Evolutionary conservation across 2,888 invertebrate genomes (phyloP), one percentile per base, ranked within the genome.

Genomic region (Siphlonurus alternatus): DNA sequence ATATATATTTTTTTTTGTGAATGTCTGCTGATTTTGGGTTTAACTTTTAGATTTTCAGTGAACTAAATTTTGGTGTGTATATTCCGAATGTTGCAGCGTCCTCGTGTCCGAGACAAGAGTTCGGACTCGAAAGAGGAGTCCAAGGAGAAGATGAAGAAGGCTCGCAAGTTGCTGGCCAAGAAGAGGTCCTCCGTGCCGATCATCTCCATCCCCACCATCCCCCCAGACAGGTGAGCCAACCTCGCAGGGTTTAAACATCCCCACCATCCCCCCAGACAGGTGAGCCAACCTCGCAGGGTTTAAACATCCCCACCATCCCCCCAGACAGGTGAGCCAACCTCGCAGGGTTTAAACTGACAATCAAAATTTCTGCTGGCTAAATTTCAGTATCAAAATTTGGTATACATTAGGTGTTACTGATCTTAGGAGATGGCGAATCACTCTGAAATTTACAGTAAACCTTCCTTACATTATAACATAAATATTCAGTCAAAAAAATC

Each of bases 131-230:
- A 72, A 66, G 83, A 83, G 66, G 87, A 87, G 71, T 84, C 86
- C 1, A 80, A 89, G 25, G 84, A 88, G 66, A 90, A 91, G 75
- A 90, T 94, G 82, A 87, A 89, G 71, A 88, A 90, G 76, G 92
- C 93, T 0, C 81, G 94, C 10, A 88, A 92, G 70, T 84, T 92
- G 64, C 75, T 94, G 63, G 92, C 93, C 0, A 87, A 95, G 73
- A 94, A 94, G 71, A 85, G 95, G 1, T 88, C 90, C 0, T 88
- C 90, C 68, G 87, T 91, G 0, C 96, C 96, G 0, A 87, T 93
- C 24, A 93, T 98, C 5, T 84, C 94, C 1, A 91, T 97, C 68
- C 97, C 97, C 0, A 94, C 94, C 0, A 87, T 98, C 70, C 93
- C 93, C 0, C 86, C 89, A 0, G 92, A 90, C 68, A 71, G 72